Conservation (phyloP, 2,888 invertebrate genomes). For the Chironomus riparius region DNA sequence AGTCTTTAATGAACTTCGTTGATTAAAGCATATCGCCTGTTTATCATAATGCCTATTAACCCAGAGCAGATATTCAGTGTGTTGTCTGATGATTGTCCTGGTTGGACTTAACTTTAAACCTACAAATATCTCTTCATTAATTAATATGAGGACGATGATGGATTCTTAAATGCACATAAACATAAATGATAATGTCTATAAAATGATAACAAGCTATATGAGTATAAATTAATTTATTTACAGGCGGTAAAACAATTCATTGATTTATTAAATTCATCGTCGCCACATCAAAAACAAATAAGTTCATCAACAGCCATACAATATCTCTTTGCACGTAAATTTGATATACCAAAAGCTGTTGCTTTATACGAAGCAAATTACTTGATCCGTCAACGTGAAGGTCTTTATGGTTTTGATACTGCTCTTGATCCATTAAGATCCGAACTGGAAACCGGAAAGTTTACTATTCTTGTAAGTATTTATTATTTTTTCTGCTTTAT, state of each 20-base stretch:
- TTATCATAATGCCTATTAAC: slow-evolving; percentile 24
- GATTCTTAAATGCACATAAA: too few species aligned
- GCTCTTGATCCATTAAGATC: slow-evolving; percentile 70
- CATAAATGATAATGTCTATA: not conserved
- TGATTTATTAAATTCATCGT: slow-evolving; percentile 43
- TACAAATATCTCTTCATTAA: too few species aligned
- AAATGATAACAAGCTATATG: too few species aligned
- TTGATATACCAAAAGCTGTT: slow-evolving; percentile 82
- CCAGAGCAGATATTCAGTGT: slow-evolving; percentile 20
- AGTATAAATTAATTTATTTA: slow-evolving; percentile 22
- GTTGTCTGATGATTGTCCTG: slow-evolving; percentile 16
- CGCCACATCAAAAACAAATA: slow-evolving; percentile 42
- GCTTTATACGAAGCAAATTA: slow-evolving; percentile 90
- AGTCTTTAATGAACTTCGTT: slow-evolving; percentile 16
- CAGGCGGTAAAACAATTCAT: slow-evolving; percentile 44
- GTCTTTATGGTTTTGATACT: slow-evolving; percentile 75
- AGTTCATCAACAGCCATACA: slow-evolving; percentile 85
- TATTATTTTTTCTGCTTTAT: not conserved
- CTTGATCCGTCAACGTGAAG: slow-evolving; percentile 76
- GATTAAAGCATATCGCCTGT: slow-evolving; percentile 11
- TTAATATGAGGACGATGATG: too few species aligned
- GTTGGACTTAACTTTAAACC: not conserved
- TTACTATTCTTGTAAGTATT: slow-evolving; percentile 78
- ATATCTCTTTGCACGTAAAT: slow-evolving; percentile 88
- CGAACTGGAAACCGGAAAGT: slow-evolving; percentile 88